phyloP scores from a whole-genome alignment of 2,113 vertebrate species.

The Ciconia maguari region DNA sequence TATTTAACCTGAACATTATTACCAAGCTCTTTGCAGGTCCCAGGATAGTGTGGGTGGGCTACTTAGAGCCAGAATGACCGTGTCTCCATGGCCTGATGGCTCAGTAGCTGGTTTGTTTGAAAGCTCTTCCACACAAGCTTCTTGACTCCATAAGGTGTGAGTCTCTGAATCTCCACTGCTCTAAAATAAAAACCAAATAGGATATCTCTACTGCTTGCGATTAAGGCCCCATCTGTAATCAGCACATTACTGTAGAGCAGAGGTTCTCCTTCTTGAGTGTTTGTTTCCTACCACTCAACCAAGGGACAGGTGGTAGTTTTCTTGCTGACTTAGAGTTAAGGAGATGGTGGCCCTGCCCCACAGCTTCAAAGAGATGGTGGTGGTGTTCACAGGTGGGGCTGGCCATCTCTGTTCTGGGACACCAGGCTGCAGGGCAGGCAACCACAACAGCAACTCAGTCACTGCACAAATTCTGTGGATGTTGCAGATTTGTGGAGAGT shows the following conservation, averaged over 20 bases:
- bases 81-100: rapidly evolving
- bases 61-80: neutral
- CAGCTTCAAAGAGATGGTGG: neutral
- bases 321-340: neutral
- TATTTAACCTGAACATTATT: neutral
- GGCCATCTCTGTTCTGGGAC: neutral
- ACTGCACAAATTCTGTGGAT: neutral
- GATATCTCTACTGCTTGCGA: neutral
- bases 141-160: neutral
- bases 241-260: neutral
- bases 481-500: neutral
- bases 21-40: neutral
- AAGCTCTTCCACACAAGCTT: neutral
- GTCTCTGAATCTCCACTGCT: neutral
- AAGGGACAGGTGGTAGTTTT: neutral
- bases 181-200: neutral
- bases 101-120: neutral
- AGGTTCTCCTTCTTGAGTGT: neutral
- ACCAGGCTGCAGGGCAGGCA: neutral
- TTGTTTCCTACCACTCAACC: neutral
- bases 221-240: neutral
- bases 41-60: neutral
- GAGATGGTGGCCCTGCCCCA: neutral
- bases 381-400: neutral
- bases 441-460: neutral